Evolutionary conservation across 2,113 vertebrate species (phyloP).

Genomic region (Tricholaema leucomelas): DNA sequence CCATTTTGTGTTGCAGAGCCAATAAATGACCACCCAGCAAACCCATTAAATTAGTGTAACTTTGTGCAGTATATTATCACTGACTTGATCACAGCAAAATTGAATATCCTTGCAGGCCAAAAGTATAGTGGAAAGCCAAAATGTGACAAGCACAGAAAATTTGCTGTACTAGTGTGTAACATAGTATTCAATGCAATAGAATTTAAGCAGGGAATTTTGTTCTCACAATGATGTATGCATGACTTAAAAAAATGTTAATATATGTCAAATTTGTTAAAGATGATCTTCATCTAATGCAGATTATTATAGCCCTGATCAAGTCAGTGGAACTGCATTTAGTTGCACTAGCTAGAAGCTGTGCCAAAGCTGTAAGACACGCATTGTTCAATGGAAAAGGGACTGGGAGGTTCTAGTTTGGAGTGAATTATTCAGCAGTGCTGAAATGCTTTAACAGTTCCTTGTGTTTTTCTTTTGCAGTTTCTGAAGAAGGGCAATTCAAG

Average conservation of each 20-base stretch:
- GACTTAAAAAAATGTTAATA: background rate
- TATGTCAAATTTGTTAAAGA: background rate
- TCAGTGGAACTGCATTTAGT: background rate
- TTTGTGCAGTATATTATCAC: background rate
- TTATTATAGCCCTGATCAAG: background rate
- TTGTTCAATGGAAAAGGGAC: background rate
- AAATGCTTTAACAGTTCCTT: background rate
- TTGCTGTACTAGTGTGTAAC: background rate
- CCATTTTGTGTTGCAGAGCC: background rate
- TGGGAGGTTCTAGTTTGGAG: background rate
- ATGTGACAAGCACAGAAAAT: background rate
- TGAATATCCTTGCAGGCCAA: background rate
- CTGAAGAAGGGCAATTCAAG: slow-evolving; percentile 84
- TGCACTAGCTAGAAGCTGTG: background rate
- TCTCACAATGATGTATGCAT: background rate
- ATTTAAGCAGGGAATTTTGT: background rate
- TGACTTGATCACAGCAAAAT: background rate
- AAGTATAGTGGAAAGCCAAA: background rate
- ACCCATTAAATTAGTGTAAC: background rate
- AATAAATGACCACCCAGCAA: background rate
- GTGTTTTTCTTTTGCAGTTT: slow-evolving; percentile 75
- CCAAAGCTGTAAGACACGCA: background rate
- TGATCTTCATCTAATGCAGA: background rate
- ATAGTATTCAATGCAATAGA: background rate
- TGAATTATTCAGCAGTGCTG: background rate